A percentile compares a stretch with the other conserved stretches of the same genome.
phyloP scores from a whole-genome alignment of 92 coral and sea anemone species.

The Zoanthus sociatus region DNA sequence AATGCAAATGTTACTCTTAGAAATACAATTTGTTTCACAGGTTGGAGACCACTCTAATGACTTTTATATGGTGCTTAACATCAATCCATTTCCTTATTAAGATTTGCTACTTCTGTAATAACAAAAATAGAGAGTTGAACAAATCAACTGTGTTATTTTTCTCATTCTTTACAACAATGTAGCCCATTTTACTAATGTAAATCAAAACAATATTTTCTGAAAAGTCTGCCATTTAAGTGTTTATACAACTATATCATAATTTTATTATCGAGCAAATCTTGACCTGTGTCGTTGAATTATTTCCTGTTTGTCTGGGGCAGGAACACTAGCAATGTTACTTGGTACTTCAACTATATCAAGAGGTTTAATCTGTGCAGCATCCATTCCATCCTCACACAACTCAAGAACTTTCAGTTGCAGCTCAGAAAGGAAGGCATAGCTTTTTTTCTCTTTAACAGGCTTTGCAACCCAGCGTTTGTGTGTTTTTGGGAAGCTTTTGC shows the following conservation, averaged over 20 bases:
- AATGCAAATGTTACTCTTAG: not conserved
- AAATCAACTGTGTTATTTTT: too few relatives aligned
- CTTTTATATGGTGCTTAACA: too few relatives aligned
- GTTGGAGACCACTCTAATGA: not conserved
- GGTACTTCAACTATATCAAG: not conserved
- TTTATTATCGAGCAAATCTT: not conserved
- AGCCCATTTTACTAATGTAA: too few relatives aligned
- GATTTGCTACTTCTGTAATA: too few relatives aligned
- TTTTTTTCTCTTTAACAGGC: conserved; percentile 60
- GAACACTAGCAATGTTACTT: conserved; percentile 38
- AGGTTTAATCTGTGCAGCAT: not conserved
- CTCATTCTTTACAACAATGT: too few relatives aligned
- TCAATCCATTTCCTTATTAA: too few relatives aligned
- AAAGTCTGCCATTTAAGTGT: too few relatives aligned
- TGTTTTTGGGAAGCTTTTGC: conserved; percentile 52
- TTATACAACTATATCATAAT: not conserved
- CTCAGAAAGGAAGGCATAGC: conserved; percentile 39
- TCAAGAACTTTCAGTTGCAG: conserved; percentile 44
- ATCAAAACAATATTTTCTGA: too few relatives aligned
- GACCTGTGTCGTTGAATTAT: conserved; percentile 25
- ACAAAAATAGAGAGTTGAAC: too few relatives aligned
- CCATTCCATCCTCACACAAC: not conserved
- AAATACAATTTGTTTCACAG: not conserved
- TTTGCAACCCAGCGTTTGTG: conserved; percentile 69
- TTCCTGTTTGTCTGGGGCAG: conserved; percentile 44